Evolutionary conservation across 2,888 invertebrate species (phyloP), one percentile per base, ranked within the genome.

Genomic region (Ellobium chinense): DNA sequence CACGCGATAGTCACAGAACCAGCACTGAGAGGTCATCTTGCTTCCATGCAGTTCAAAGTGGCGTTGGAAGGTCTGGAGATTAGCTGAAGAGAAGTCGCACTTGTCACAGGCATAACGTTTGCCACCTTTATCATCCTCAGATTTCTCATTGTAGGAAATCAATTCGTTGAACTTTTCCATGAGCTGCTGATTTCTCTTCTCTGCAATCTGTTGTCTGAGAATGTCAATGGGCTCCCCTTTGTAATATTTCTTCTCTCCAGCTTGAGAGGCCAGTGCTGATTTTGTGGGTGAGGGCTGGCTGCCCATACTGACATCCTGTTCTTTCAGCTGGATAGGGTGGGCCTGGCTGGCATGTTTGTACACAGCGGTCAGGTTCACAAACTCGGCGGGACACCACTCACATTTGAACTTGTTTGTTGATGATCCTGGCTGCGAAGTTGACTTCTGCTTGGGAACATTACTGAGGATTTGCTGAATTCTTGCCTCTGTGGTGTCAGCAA

Each of bases 1-100:
- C 34, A 90, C 89, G 76, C 91, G 91, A 86, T 91, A 92, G 82
- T 91, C 91, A 85, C 92, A 91, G 82, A 87, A 88, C 65, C 87
- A 84, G 78, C 91, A 91, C 7, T 87, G 89, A 66, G 89, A 89
- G n/a, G 87, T 85, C 76, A 88, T 85, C 73, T 88, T 88, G 77
- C 88, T 89, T n/a, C 89, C 90, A 85, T 90, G 90, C 31, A 88
- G 77, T 60, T 90, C 89, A 66, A 88, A 88, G 79, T 91, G 91
- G 4, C 88, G 84, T 9, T 88, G 85, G 68, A 89, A 90, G 0
- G 88, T 88, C 5, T 87, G 86, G 14, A 87, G 84, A 83, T 86
- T 88, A 12, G 88, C 88, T 36, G 88, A 88, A 2, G 87, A 88
- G 78, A 89, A 91, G 31, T 87, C 86, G 79, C 91, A 91, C 68